A percentile compares a stretch with the other conserved stretches of the same genome.
phyloP scores from a whole-genome alignment of 1,140 invertebrate genomes.

The Lasioglossum baleicum region DNA sequence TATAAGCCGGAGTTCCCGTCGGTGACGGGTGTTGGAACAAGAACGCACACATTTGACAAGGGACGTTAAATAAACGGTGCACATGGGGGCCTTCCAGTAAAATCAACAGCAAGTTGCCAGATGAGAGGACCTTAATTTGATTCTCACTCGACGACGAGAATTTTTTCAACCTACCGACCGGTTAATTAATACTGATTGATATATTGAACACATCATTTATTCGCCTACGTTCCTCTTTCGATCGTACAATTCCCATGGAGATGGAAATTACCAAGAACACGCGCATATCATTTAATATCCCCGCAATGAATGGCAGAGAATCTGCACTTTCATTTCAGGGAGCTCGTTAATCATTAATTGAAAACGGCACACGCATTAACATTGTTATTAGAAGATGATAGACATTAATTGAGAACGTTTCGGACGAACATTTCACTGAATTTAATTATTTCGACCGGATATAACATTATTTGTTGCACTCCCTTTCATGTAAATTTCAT shows the following conservation, averaged over 20 bases:
- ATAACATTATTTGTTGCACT: too few relatives aligned
- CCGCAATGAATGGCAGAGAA: too few relatives aligned
- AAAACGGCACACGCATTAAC: neutral
- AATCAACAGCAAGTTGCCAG: conserved; percentile 46
- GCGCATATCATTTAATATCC: neutral
- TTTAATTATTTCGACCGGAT: too few relatives aligned
- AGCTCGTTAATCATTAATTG: conserved; percentile 19
- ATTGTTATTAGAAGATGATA: neutral
- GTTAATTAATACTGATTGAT: neutral
- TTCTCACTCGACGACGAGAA: conserved; percentile 30
- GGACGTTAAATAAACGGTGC: conserved; percentile 53
- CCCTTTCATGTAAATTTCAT: too few relatives aligned
- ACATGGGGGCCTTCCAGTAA: conserved; percentile 18
- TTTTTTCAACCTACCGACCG: conserved; percentile 1
- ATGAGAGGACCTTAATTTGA: conserved; percentile 29
- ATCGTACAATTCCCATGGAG: conserved; percentile 1
- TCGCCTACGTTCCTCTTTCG: neutral
- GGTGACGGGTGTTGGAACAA: conserved; percentile 4
- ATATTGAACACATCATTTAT: conserved; percentile 16
- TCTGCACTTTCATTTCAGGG: neutral
- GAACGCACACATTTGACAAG: conserved; percentile 40
- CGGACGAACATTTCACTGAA: too few relatives aligned
- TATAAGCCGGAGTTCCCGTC: neutral
- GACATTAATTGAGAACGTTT: neutral
- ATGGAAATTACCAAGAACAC: neutral